These are phyloP conservation scores for Frankliniella fusca DNA, from an alignment of 2,888 invertebrate species.

Conservation along the genomic window DNA sequence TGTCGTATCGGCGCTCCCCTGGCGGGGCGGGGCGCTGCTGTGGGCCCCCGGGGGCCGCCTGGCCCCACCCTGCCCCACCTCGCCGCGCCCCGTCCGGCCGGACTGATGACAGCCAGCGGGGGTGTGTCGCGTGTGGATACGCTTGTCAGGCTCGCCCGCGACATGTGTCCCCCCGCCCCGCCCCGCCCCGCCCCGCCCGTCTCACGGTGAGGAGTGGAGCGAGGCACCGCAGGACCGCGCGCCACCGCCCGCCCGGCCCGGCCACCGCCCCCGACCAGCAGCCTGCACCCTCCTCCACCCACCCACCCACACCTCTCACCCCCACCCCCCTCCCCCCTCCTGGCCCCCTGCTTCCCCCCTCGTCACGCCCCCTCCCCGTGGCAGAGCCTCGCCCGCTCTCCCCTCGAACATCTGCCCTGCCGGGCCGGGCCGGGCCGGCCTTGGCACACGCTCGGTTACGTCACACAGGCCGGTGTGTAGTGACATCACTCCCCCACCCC, in stretches of 20 bases:
- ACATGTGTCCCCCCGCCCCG: not conserved
- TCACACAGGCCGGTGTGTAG: not conserved
- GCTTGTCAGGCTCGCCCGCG: not conserved
- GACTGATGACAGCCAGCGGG: not conserved
- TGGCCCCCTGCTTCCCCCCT: not conserved
- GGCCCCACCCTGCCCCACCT: too few relatives aligned
- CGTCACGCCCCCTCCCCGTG: not conserved
- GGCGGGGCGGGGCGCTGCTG: too few relatives aligned
- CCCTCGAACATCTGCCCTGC: too few relatives aligned
- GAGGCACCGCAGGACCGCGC: too few relatives aligned
- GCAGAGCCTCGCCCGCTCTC: too few relatives aligned
- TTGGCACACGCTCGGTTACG: not conserved
- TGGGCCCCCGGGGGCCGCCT: too few relatives aligned
- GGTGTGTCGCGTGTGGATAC: not conserved
- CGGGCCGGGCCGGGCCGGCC: not conserved
- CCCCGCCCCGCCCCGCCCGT: not conserved
- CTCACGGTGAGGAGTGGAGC: too few relatives aligned
- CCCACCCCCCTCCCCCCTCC: not conserved
- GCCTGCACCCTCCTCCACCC: too few relatives aligned
- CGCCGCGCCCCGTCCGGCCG: not conserved
- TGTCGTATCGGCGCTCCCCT: too few relatives aligned
- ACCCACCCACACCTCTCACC: not conserved
- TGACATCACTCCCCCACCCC: not conserved
- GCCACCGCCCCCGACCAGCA: too few relatives aligned
- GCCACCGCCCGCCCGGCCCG: too few relatives aligned